phyloP scores from a whole-genome alignment of 2,113 vertebrate species.

The Solenodon paradoxus region DNA sequence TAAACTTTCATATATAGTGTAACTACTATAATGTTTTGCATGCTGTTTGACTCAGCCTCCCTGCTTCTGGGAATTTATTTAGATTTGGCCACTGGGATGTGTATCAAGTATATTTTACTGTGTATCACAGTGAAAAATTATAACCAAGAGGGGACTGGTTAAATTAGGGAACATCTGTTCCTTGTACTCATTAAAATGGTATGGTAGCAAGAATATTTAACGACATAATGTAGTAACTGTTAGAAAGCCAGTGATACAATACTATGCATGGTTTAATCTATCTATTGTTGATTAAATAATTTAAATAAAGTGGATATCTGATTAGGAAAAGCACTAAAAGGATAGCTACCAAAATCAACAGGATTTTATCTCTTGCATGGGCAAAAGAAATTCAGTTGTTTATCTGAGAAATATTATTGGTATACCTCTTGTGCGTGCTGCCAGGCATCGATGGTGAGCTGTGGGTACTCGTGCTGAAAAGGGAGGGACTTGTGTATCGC shows the following conservation, averaged over 20 bases:
- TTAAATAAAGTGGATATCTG: background rate
- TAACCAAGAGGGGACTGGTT: background rate
- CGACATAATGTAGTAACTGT: background rate
- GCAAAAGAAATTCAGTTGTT: background rate
- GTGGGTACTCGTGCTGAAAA: background rate
- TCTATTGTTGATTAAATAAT: background rate
- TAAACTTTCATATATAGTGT: background rate
- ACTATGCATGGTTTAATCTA: background rate
- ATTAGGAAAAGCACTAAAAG: background rate
- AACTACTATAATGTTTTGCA: background rate
- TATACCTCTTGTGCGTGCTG: background rate
- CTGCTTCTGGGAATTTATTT: slow-evolving; percentile 26
- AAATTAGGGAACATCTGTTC: slow-evolving; percentile 40
- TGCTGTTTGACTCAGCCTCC: background rate
- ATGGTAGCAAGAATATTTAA: background rate
- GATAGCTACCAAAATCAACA: background rate
- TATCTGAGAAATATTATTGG: background rate
- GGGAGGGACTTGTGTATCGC: background rate
- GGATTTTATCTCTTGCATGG: background rate
- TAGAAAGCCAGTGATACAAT: background rate
- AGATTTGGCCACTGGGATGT: background rate
- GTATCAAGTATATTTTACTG: background rate
- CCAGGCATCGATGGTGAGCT: background rate
- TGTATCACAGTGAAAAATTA: background rate
- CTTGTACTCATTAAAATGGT: slow-evolving; percentile 22